Base-by-base conservation (phyloP, 2,888 invertebrate species). In the Ornithoptera priamus region DNA sequence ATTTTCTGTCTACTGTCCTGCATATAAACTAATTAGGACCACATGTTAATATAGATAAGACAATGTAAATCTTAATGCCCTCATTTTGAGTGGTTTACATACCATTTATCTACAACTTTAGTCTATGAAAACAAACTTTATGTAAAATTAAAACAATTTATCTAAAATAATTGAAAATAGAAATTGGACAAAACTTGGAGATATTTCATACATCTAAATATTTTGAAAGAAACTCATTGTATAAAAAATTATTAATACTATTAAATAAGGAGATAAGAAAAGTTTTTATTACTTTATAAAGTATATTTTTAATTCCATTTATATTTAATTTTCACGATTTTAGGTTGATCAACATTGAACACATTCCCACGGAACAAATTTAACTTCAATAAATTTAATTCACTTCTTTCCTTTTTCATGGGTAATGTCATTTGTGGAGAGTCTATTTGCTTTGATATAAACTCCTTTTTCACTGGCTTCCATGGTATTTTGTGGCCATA, bases 401-500 rank as follows among this genome's bases (percentile, higher is more conserved):
- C 60, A 61, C 30, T 67, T 64, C 78, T 78, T 62, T 75, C 74
- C 71, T 77, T 79, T 71, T 77, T 76, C 62, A 78, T 69, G 8
- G 79, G 72, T 15, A 75, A 71, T 42, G 79, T 80, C 53, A 75
- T 58, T 65, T 74, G 71, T 36, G 79, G 80, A 50, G 73, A 72
- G 10, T 67, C 64, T 62, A 78, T 73, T 77, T 80, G 81, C 67
- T 78, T 77, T 72, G 67, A 64, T 42, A 65, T 63, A 42, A 72
- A 70, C 68, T 66, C 76, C 71, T 71, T 76, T 72, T 70, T 74
- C 24, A 77, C 72, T 62, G 71, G 65, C 77, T 78, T 86, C 90
- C 90, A 90, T 64, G 85, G 85, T 74, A 90, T 88, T 64, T 75
- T 72, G 76, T 89, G 88, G 68, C 90, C 91, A 72, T 82, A 86